These are phyloP conservation scores for Parasteatoda lunata DNA, from an alignment of 2,888 invertebrate genomes.

Conservation along the genomic window DNA sequence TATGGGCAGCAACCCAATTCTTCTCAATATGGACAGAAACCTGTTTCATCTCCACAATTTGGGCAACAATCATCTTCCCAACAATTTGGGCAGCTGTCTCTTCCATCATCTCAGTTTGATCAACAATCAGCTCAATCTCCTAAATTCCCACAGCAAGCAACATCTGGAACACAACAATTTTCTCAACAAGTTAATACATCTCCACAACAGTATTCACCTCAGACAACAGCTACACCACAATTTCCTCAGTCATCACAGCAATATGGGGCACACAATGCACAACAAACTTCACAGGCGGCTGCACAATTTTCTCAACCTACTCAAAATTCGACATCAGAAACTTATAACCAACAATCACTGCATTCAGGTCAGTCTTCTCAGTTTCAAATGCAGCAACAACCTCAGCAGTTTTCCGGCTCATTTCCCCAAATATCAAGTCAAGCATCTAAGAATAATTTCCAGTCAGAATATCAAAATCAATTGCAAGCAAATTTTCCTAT, in stretches of 20 bases:
- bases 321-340: background rate
- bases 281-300: slow-evolving; percentile 3
- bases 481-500: slow-evolving; percentile 19
- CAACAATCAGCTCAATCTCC: slow-evolving; percentile 29
- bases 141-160: slow-evolving; percentile 23
- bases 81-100: slow-evolving; percentile 10
- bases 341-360: slow-evolving; percentile 37
- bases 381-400: slow-evolving; percentile 30
- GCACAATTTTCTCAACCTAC: slow-evolving; percentile 13
- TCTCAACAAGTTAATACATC: slow-evolving; percentile 22
- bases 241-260: slow-evolving; percentile 25
- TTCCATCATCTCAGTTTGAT: slow-evolving; percentile 32
- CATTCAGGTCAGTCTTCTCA: slow-evolving; percentile 35
- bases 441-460: slow-evolving; percentile 39
- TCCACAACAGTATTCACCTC: slow-evolving; percentile 41
- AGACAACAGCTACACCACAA: slow-evolving; percentile 4
- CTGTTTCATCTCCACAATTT: slow-evolving; percentile 35
- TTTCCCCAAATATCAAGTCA: slow-evolving; percentile 42
- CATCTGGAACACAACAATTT: slow-evolving; percentile 25
- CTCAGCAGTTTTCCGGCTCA: slow-evolving; percentile 36
- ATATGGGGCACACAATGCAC: background rate
- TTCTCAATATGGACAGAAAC: slow-evolving; percentile 1
- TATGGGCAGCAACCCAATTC: slow-evolving; percentile 46
- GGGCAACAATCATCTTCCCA: slow-evolving; percentile 31
- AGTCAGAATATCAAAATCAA: slow-evolving; percentile 49